Evolutionary conservation across 1,140 invertebrate species (phyloP).

Genomic region (Helicoverpa zea): DNA sequence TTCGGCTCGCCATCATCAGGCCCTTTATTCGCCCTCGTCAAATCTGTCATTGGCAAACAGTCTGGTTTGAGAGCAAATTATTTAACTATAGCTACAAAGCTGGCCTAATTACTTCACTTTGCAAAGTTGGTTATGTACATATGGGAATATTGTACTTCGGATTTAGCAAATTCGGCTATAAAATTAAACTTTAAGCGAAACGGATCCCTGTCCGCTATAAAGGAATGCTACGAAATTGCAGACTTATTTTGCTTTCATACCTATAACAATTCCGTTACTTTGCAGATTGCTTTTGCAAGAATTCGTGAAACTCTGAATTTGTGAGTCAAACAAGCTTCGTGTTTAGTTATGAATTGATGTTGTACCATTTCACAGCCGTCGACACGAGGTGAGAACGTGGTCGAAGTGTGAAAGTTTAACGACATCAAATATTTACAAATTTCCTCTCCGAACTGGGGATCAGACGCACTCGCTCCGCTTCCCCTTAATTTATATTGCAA

Average conservation of each 20-base stretch:
- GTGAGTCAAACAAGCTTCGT: constrained; percentile 33
- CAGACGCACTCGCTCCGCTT: constrained; percentile 48
- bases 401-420: constrained; percentile 62
- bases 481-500: constrained; percentile 53
- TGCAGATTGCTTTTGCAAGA: constrained; percentile 40
- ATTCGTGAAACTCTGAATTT: constrained; percentile 39
- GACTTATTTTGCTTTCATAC: constrained; percentile 24
- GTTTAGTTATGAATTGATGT: constrained; percentile 50
- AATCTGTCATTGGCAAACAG: constrained; percentile 50
- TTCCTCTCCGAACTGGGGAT: constrained; percentile 41
- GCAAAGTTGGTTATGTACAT: neutral
- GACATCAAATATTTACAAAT: constrained; percentile 63
- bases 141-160: neutral
- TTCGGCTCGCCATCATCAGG: constrained; percentile 1
- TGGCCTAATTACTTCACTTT: constrained; percentile 5
- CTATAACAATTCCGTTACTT: constrained; percentile 34
- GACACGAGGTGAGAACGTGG: constrained; percentile 48
- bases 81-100: constrained; percentile 9
- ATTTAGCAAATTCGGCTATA: neutral
- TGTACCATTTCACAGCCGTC: constrained; percentile 36
- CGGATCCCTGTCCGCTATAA: constrained; percentile 6
- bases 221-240: constrained; percentile 25
- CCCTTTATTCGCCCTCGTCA: constrained; percentile 46
- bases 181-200: constrained; percentile 8
- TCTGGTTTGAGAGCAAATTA: constrained; percentile 19